Base-by-base conservation (phyloP, 2,888 invertebrate species). In the Pocota personata region DNA sequence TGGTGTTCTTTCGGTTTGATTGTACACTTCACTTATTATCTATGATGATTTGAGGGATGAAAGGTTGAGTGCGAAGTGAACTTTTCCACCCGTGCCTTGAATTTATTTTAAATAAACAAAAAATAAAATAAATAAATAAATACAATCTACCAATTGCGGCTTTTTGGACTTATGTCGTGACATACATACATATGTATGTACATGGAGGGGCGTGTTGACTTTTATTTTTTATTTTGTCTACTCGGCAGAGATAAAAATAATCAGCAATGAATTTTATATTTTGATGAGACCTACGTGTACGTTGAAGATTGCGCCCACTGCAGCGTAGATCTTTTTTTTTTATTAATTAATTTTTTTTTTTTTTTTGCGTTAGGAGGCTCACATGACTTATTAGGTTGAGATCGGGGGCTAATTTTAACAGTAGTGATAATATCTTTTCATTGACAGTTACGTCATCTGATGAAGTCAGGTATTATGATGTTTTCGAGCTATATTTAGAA, bases 211-310 rank as follows among this genome's bases (percentile, higher is more conserved):
- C 14, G 50, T 64, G 19, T 64, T 19, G 46, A 46, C 24, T 37
- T 43, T 16, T 48, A 19, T 64, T n/a, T n/a, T 64, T 64, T 64
- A 19, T 64, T 66, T 50, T 24, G 50, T 50, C 35, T 50, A 35
- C 35, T 66, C n/a, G 35, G 19, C 3, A 12, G 32, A 16, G 64
- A 64, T 48, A 64, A 48, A 7, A 16, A 30, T 19, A 64, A 46
- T 19, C 46, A n/a, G 12, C 10, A 32, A 7, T 55, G 30, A 30
- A 32, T 16, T 55, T 48, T 14, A 10, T 3, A 14, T 55, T 30
- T 55, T 55, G 5, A 55, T 32, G 16, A 30, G 16, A 6, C 24
- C 27, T 52, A 8, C 24, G n/a, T 50, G 40, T 14, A 30, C 0
- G 27, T 10, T 27, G 14, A 1, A 10, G 52, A 27, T 27, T 24